phyloP scores from a whole-genome alignment of 2,113 vertebrate genomes.

The Amazona vittata region DNA sequence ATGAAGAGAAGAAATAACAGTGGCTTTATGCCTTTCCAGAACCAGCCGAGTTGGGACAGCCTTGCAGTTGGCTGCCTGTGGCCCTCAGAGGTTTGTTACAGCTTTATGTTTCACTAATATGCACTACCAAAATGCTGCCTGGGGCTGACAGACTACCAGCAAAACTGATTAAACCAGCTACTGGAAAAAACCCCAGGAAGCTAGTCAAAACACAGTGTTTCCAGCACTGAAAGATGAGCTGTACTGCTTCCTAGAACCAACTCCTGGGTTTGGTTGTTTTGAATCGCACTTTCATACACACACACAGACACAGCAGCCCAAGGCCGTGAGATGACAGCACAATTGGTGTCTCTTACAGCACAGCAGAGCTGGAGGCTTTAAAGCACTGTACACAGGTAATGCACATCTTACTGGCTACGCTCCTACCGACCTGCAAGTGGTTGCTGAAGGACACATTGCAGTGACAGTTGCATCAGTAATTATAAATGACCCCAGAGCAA shows the following conservation, averaged over 20 bases:
- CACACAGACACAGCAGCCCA: neutral
- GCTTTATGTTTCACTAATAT: neutral
- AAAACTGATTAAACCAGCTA: neutral
- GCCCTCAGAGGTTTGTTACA: neutral
- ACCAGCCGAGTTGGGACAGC: neutral
- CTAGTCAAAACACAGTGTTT: neutral
- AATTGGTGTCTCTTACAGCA: rapidly evolving
- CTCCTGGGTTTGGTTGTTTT: neutral
- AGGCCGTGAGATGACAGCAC: rapidly evolving
- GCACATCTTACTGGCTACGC: neutral
- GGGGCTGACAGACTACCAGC: neutral
- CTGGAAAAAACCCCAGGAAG: slow-evolving; percentile 24
- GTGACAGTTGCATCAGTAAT: neutral
- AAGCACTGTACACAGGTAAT: neutral
- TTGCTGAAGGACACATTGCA: neutral
- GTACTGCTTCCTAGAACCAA: rapidly evolving
- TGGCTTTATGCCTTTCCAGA: slow-evolving; percentile 4
- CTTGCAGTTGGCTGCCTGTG: neutral
- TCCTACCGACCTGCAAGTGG: neutral
- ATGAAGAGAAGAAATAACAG: neutral
- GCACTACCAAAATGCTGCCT: neutral
- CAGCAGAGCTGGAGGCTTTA: neutral
- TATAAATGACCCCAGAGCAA: neutral
- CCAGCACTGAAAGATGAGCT: neutral
- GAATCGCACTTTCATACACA: neutral